Evolutionary conservation across 2,888 invertebrate genomes (phyloP), one percentile per base, ranked within the genome.

Genomic region (Drosophila peninsularis): DNA sequence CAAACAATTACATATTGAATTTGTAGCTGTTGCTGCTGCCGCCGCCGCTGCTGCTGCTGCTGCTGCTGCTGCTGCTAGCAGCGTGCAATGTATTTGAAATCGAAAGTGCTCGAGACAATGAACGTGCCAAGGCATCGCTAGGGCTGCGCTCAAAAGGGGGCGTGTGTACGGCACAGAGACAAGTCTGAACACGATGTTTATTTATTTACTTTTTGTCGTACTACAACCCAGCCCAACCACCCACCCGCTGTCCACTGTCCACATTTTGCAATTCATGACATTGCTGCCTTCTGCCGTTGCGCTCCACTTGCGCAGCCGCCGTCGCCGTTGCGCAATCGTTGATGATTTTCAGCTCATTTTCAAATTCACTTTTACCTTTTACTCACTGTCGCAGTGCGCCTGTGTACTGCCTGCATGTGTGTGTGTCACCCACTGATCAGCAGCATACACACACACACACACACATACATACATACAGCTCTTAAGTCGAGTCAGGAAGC

Each of bases 1-100:
- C 82, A 85, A 82, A 80, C 85, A 85, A 86, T 88, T 82, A 83
- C 75, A 76, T 73, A 73, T 76, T 82, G 83, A 67, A 68, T 68
- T 66, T 67, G 52, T 50, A 63, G 64, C 52, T 56, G 72, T 63
- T 65, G 70, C 42, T 64, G 62, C 36, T 63, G 24, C 36, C 65
- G 55, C 34, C 58, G 49, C 9, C 52, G 53, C 3, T 32, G 13
- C 32, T 19, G 24, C 36, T 67, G 55, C 34, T 61, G 49, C 10
- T 54, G 53, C 3, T 32, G 13, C 32, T 19, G 49, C n/a, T 5
- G 45, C 52, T 66, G 39, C 45, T 63, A 61, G 53, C 58, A 54
- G 71, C 65, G 68, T 69, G 62, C 68, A 75, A 74, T 74, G 60
- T 68, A 78, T 78, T 80, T 71, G 78, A 88, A 83, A 88, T 88